Evolutionary conservation across 1,140 invertebrate species (phyloP).

Genomic region (Aphidius gifuensis): DNA sequence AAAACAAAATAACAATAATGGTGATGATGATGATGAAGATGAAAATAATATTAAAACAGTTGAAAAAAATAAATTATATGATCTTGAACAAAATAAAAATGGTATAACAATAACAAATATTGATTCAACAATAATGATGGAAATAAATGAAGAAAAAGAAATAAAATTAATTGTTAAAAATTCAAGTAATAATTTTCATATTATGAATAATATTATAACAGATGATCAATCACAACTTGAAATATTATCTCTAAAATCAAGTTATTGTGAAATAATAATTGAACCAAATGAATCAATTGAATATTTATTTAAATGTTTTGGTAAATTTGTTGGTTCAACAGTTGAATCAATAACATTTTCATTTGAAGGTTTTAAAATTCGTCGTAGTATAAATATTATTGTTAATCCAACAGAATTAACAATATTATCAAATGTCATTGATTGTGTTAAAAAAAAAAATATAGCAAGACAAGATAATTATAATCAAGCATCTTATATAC

Average conservation of each 20-base stretch:
- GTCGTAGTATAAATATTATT: constrained; percentile 54
- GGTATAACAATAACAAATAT: constrained; percentile 48
- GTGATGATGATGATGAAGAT: background rate
- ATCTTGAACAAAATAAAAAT: constrained; percentile 42
- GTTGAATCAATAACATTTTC: constrained; percentile 60
- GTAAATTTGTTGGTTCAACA: constrained; percentile 58
- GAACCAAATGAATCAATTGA: constrained; percentile 37
- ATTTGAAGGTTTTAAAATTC: constrained; percentile 61
- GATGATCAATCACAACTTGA: too few species aligned
- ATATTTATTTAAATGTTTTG: constrained; percentile 52
- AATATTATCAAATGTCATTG: background rate
- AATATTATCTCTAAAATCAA: too few species aligned
- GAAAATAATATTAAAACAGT: constrained; percentile 8
- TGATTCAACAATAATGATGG: constrained; percentile 41
- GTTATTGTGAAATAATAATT: constrained; percentile 34
- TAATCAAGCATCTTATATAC: constrained; percentile 49
- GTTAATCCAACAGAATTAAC: constrained; percentile 42
- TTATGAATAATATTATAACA: constrained; percentile 11
- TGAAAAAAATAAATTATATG: constrained; percentile 21
- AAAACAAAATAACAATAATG: constrained; percentile 5
- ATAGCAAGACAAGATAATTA: constrained; percentile 42
- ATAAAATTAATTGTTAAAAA: constrained; percentile 45
- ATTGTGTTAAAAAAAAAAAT: constrained; percentile 41
- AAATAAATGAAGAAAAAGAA: constrained; percentile 42
- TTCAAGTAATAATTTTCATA: constrained; percentile 34